phyloP scores from a whole-genome alignment of 2,888 invertebrate species.

The Mythimna albipuncta region DNA sequence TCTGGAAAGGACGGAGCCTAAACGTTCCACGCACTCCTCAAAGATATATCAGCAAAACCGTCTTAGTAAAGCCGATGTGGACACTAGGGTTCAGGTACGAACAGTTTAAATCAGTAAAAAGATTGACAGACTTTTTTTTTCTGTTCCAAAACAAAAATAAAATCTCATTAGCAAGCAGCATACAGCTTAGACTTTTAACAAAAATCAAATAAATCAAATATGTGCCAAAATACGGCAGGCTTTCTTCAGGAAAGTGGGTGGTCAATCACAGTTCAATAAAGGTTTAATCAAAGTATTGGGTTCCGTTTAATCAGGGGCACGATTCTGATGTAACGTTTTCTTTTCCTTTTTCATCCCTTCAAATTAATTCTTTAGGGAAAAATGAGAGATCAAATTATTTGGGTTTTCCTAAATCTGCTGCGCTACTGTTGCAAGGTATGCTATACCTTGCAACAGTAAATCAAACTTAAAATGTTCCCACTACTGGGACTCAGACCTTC shows the following conservation, averaged over 20 bases:
- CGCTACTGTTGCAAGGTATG: neutral
- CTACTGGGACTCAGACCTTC: too few relatives aligned
- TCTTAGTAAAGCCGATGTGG: too few relatives aligned
- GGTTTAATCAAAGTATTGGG: conserved; percentile 29
- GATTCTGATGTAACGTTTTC: conserved; percentile 9
- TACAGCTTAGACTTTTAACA: neutral
- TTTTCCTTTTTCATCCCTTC: conserved; percentile 6
- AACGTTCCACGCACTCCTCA: too few relatives aligned
- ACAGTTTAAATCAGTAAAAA: too few relatives aligned
- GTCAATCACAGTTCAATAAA: conserved; percentile 26
- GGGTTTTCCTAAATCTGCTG: neutral
- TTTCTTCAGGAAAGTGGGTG: neutral
- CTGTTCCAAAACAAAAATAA: too few relatives aligned
- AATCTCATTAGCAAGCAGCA: too few relatives aligned
- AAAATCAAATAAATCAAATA: neutral
- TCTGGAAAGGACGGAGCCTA: too few relatives aligned
- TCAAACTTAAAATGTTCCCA: too few relatives aligned
- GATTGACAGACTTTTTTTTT: too few relatives aligned
- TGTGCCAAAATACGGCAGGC: neutral
- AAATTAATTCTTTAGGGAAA: conserved; percentile 32
- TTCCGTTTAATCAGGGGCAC: conserved; percentile 40
- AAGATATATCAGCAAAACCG: too few relatives aligned
- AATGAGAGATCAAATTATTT: conserved; percentile 10
- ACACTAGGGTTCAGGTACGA: too few relatives aligned
- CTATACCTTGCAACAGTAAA: too few relatives aligned